Evolutionary conservation across 2,797 vertebrate genomes (phyloP), one percentile per base, ranked within the genome.

Genomic region (Bryconaethiops microstoma): DNA sequence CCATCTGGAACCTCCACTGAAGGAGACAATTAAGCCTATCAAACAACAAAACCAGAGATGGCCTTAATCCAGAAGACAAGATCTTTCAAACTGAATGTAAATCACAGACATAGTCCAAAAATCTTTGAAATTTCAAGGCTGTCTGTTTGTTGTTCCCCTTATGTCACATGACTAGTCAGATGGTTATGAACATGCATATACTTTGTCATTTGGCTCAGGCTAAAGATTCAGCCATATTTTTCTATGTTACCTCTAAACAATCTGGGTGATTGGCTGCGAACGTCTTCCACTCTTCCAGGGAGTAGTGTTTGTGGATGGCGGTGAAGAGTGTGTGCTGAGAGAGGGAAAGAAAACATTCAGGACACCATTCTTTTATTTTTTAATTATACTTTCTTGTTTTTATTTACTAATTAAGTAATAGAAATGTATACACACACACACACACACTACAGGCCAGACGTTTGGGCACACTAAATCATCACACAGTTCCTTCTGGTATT

Each of bases 261-360:
- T 98, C 96, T 76, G 97, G 96, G 85, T 97, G 94, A 81, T 89
- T 90, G 75, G 92, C 91, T 74, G 97, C 97, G 91, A 99, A 99
- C 65, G 89, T 90, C 88, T 96, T 98, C 98, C 98, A 99, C 84
- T 99, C 96, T 77, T 98, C 97, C 84, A 98, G 82, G 80, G 95
- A 90, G 91, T 99, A 99, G 92, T 99, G 98, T 88, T 99, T 99
- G 80, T 99, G 98, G 87, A 99, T 93, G 76, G 97, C 95, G 82
- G 97, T 99, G 90, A 99, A 99, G 92, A 99, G 95, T 5, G 96
- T 94, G 91, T 98, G 95, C 98, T 99, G 82, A 25, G 78, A 67
- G 25, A 65, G 21, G 60, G 45, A 74, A 7, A 12, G 2, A 29
- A 23, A 80, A 13, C 2, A 19, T n/a, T n/a, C 5, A 57, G 7